Conservation (phyloP, 2,113 vertebrate genomes). For the Platichthys stellatus region DNA sequence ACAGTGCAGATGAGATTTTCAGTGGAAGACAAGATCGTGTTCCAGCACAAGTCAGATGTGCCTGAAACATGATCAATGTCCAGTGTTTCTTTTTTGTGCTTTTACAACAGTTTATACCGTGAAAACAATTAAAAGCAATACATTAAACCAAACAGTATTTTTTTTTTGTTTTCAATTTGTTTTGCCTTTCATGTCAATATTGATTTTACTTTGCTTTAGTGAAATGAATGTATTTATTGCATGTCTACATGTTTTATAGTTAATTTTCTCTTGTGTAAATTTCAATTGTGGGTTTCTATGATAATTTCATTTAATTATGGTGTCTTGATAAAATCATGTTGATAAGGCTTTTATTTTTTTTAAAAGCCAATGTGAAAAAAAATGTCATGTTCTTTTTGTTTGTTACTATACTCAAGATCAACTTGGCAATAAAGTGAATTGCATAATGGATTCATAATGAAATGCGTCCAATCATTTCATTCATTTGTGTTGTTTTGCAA, state of each 20-base stretch:
- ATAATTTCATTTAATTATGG: slow-evolving; percentile 72
- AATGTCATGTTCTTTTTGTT: slow-evolving; percentile 71
- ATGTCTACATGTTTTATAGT: slow-evolving; percentile 84
- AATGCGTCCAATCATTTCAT: slow-evolving; percentile 18
- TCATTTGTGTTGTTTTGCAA: slow-evolving; percentile 6
- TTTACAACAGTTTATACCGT: slow-evolving; percentile 51
- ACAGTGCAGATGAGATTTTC: slow-evolving; percentile 35
- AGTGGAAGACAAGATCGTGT: slow-evolving; percentile 27
- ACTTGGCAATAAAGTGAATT: slow-evolving; percentile 85
- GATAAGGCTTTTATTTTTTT: slow-evolving; percentile 82
- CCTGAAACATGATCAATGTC: slow-evolving; percentile 25
- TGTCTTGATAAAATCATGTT: slow-evolving; percentile 75
- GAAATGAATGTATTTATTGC: slow-evolving; percentile 89
- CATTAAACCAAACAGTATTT: slow-evolving; percentile 81
- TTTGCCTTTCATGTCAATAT: slow-evolving; percentile 72
- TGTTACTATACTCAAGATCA: slow-evolving; percentile 83
- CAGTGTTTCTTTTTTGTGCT: slow-evolving; percentile 25
- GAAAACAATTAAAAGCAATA: slow-evolving; percentile 71
- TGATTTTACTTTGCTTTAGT: slow-evolving; percentile 79
- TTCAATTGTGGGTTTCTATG: slow-evolving; percentile 76
- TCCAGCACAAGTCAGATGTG: slow-evolving; percentile 38
- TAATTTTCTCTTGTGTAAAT: slow-evolving; percentile 79
- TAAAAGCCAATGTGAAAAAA: slow-evolving; percentile 81
- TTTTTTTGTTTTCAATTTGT: slow-evolving; percentile 29
- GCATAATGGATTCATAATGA: slow-evolving; percentile 63